Evolutionary conservation across 64 coral and sea anemone genomes (phyloP), one percentile per base, ranked within the genome.

Genomic region (Stylophora pistillata): DNA sequence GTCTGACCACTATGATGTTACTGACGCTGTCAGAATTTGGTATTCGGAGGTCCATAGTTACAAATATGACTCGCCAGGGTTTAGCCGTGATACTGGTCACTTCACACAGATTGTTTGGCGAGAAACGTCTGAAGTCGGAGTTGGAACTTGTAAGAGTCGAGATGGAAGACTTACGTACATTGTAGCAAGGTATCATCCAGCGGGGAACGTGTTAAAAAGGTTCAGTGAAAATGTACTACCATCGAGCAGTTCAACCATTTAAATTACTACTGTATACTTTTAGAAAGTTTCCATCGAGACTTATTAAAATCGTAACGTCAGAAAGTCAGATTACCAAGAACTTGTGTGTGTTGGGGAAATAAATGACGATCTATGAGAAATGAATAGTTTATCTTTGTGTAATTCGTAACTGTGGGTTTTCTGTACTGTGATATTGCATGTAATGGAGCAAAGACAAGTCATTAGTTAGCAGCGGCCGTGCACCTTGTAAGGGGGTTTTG

Each of bases 101-200:
- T 99, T 99, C 33, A 95, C 93, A 0, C 97, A 99, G 85, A 89
- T 98, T 10, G 96, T 98, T 20, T 98, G 96, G 96, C 77, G 89
- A 23, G 92, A 77, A 30, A 92, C 89, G 21, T 58, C 53, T n/a
- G 96, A 98, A 58, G 25, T 98, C 82, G 96, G 89, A 20, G 81
- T 95, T 18, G 96, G 93, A 23, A 89, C 85, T n/a, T 90, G 93
- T 12, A 92, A 89, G 65, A 98, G 93, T 63, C 87, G 62, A 64
- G 96, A 98, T 98, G 96, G 93, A 52, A 92, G 82, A 37, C 41
- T 92, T 3, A 94, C 72, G 55, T 98, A 92, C 74, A 78, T 95
- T 29, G 96, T 98, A 21, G 86, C 86, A 15, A 82, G 96, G 54
- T 98, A 98, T 29, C 74, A 89, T 47, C 96, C 96, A 16, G 77